Evolutionary conservation across 2,888 invertebrate species (phyloP), one percentile per base, ranked within the genome.

Genomic region (Agapetus fuscipes): DNA sequence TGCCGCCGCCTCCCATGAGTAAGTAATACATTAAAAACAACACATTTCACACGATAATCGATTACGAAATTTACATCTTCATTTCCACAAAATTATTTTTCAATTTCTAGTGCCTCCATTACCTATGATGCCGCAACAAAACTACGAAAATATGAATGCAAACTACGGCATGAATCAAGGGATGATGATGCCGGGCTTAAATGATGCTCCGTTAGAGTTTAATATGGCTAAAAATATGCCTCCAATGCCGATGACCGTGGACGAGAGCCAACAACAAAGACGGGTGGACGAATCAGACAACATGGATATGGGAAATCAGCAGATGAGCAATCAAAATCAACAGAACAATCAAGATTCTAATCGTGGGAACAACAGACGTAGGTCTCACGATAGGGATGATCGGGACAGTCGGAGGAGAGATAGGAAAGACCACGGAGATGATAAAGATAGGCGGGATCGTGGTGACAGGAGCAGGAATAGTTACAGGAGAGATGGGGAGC

Each of bases 141-240:
- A 40, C 9, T 47, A 37, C 27, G 47, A 47, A 3, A 32, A 29
- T 24, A 37, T 45, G 37, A 44, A 47, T 20, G 35, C 39, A 24
- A 47, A 45, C 20, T 47, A 37, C 16, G 41, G 37, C 20, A 45
- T 47, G 32, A 36, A 35, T 25, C 47, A 41, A 15, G 40, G 35
- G 6, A 47, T 47, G 47, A 37, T 48, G 37, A 42, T 47, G 40
- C 40, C 72, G 9, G 69, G 71, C 2, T 64, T 74, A 58, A 76
- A 74, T 49, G 75, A 76, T 51, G 67, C 66, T 10, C 76, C 78
- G 1, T 55, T 78, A 29, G 75, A 77, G 51, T 79, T 78, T 53
- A 75, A 74, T 50, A 68, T 66, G 32, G 74, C 68, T 50, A 78
- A 76, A 54, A 72, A 71, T 52, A 74, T 74, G 49, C 69, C 74